Conservation (phyloP, 2,888 invertebrate genomes). For the Oscheius sp. region DNA sequence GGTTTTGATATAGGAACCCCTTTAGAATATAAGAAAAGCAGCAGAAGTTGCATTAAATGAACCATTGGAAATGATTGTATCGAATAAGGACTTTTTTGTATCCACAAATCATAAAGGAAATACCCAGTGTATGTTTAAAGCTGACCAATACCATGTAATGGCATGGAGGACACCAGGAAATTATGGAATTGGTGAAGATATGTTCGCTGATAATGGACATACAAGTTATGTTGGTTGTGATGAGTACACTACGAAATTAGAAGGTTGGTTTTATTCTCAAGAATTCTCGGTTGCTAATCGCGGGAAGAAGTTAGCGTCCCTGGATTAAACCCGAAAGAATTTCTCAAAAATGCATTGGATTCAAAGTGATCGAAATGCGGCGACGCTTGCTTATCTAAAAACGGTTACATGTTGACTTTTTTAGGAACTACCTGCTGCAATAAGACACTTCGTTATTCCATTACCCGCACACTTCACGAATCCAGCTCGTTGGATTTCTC, state of each 20-base stretch:
- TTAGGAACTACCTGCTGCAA: constrained; percentile 51
- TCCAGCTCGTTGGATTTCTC: constrained; percentile 37
- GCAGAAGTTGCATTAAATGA: constrained; percentile 47
- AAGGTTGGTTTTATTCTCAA: not conserved
- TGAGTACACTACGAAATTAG: not conserved
- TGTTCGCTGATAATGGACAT: constrained; percentile 47
- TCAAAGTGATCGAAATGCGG: no score
- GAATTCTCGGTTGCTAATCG: no score
- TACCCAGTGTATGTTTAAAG: constrained; percentile 46
- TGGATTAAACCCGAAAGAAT: no score
- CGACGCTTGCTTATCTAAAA: no score
- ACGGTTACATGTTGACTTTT: no score
- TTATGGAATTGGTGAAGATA: constrained; percentile 42
- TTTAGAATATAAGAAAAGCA: constrained; percentile 40
- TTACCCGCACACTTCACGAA: constrained; percentile 42
- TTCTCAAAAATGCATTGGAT: no score
- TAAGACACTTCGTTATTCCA: constrained; percentile 47
- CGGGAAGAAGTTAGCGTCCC: no score
- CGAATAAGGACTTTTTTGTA: constrained; percentile 44
- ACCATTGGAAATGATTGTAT: constrained; percentile 48
- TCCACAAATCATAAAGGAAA: constrained; percentile 40
- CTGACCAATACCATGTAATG: constrained; percentile 46
- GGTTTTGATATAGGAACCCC: not conserved
- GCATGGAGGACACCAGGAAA: constrained; percentile 48
- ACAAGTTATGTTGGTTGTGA: constrained; percentile 3